Percentiles rank a stretch among this genome's conserved stretches.
phyloP scores from a whole-genome alignment of 2,113 vertebrate species.

The Pomatorhinus ruficollis region DNA sequence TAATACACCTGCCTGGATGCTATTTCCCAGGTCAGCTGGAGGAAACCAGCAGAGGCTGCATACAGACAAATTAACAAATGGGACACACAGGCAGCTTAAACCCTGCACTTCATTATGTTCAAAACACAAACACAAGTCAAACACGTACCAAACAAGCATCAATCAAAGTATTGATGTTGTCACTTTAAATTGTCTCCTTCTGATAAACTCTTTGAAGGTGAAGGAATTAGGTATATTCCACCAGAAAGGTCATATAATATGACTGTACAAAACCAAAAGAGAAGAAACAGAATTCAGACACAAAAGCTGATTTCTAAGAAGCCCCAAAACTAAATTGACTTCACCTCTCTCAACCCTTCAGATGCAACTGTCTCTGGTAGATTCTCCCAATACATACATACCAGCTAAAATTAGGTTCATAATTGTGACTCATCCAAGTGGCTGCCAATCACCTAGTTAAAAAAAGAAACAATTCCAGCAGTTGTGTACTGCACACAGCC shows the following conservation, averaged over 20 bases:
- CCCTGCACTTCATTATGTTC: neutral
- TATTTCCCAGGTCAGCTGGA: neutral
- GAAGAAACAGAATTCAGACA: neutral
- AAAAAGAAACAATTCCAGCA: constrained; percentile 65
- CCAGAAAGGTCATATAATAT: neutral
- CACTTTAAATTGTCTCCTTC: neutral
- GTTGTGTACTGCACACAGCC: neutral
- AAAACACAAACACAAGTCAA: neutral
- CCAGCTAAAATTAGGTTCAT: constrained; percentile 58
- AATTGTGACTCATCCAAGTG: constrained; percentile 56
- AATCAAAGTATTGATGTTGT: constrained; percentile 15
- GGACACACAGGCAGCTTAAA: neutral
- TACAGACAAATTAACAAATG: neutral
- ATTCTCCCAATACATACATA: constrained; percentile 11
- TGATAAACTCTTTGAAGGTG: constrained; percentile 22
- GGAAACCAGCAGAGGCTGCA: neutral
- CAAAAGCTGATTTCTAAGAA: neutral
- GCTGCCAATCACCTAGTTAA: constrained; percentile 53
- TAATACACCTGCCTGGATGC: neutral
- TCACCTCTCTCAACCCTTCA: neutral
- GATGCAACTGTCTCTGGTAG: neutral
- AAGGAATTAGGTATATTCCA: constrained; percentile 5
- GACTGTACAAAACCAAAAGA: neutral
- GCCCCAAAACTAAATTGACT: neutral
- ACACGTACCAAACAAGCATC: neutral